Base-by-base conservation (phyloP, 2,113 vertebrate species). In the Cebus imitator region DNA sequence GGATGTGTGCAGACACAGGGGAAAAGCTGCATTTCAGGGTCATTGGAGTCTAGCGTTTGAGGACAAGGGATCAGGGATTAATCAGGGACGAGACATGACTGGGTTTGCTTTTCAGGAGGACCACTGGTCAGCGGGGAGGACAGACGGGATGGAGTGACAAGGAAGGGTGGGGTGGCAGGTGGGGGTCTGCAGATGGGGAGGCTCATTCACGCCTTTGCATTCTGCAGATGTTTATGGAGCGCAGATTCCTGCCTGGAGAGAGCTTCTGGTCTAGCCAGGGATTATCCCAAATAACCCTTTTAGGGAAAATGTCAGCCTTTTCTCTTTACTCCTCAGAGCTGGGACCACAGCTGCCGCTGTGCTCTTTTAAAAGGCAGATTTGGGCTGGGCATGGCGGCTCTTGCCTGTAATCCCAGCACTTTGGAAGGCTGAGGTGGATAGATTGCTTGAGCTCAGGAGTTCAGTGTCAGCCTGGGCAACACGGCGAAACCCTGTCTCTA, bases 111-210 rank as follows among this genome's bases (percentile, higher is more conserved):
- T 66, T 32, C 27, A 5, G 4, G 12, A 32, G 21, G 50, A 43
- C 23, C 40, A 4, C 37, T 37, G 43, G 57, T 23, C 11, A 23
- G 6, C 6, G 18, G 27, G 5, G 37, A 25, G 20, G 40, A 30
- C 3, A 5, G 21, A 3, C 0, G 1, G 14, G 20, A 76, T 1
- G 17, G 52, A 0, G 43, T 2, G n/a, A 45, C 11, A 6, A 5
- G 20, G n/a, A 72, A 20, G 70, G 20, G 35, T 43, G 0, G 1
- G 12, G 16, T 37, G 55, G 3, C 14, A 21, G 30, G 75, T 13
- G 40, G 30, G n/a, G 12, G 16, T 14, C 87, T 1, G 12, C 10
- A 37, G 75, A 17, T 10, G 17, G 4, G 2, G 3, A 0, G 48
- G 66, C 37, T 64, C 17, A 3, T 11, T 50, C 16, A 2, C 6